Percentiles rank a stretch among this genome's conserved stretches.
These are phyloP conservation scores for Chalcis sispes DNA, from an alignment of 2,888 invertebrate species.

Conservation along the genomic window DNA sequence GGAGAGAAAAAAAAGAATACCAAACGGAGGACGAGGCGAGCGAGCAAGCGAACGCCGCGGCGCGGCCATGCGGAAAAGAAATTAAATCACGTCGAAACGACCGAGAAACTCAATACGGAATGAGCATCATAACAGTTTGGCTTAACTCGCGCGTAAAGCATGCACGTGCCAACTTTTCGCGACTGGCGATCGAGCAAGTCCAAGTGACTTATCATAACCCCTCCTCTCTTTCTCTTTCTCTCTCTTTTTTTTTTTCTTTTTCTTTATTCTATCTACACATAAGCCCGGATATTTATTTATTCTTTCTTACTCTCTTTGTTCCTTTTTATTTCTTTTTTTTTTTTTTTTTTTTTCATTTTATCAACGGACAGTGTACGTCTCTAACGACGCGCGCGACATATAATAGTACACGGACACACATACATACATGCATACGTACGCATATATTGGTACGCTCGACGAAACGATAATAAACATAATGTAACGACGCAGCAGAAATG, in stretches of 20 bases:
- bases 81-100: constrained; percentile 57
- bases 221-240: background rate
- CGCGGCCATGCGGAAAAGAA: constrained; percentile 52
- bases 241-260: constrained; percentile 35
- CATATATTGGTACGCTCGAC: constrained; percentile 15
- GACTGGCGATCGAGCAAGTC: constrained; percentile 57
- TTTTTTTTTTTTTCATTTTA: background rate
- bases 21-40: background rate
- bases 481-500: constrained; percentile 2
- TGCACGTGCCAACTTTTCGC: constrained; percentile 65
- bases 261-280: constrained; percentile 22
- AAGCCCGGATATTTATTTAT: constrained; percentile 42
- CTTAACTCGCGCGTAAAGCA: constrained; percentile 63
- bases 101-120: constrained; percentile 67
- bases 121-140: constrained; percentile 63
- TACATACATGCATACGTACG: background rate
- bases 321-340: constrained; percentile 31
- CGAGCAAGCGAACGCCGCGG: background rate
- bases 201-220: background rate
- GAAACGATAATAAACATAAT: constrained; percentile 39
- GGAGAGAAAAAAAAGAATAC: background rate
- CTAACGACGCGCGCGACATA: background rate
- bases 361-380: background rate
- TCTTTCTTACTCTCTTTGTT: background rate
- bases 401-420: background rate